Percentiles rank a stretch among this genome's conserved stretches.
Evolutionary conservation across 2,888 invertebrate genomes (phyloP).

Genomic region (Ichneumoninae sp.): DNA sequence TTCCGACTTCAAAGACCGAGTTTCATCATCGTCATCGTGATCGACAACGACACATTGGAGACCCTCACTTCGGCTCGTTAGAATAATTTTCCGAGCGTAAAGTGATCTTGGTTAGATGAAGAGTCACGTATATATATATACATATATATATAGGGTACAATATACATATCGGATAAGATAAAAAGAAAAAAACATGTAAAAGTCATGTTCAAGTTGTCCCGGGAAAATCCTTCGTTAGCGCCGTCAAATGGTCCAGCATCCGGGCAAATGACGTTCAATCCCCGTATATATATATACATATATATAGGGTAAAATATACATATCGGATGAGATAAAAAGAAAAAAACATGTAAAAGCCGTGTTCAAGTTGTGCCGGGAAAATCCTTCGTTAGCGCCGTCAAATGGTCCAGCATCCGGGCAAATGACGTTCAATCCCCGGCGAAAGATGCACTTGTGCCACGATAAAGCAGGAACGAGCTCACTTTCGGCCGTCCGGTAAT

Average conservation of each 20-base stretch:
- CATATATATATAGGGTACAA: too few species aligned
- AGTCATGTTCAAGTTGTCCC: background rate
- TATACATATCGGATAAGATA: background rate
- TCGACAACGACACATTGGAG: constrained; percentile 9
- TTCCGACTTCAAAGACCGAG: constrained; percentile 21
- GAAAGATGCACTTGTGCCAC: constrained; percentile 41
- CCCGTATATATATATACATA: background rate
- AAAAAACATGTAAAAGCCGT: background rate
- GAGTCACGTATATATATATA: background rate
- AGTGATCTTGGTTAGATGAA: background rate
- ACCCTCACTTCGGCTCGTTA: background rate
- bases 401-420: constrained; percentile 24
- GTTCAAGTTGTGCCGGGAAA: background rate
- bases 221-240: background rate
- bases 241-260: constrained; percentile 9
- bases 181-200: background rate
- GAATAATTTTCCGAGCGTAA: background rate
- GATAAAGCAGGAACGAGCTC: constrained; percentile 72
- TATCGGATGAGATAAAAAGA: background rate
- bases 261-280: constrained; percentile 24
- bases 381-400: background rate
- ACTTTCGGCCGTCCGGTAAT: constrained; percentile 66
- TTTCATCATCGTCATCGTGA: constrained; percentile 15
- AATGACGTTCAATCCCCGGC: constrained; percentile 16
- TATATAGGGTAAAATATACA: background rate